Percentiles rank a stretch among this genome's conserved stretches.
Evolutionary conservation across 2,888 invertebrate species (phyloP).

Genomic region (Dynastes grantii): DNA sequence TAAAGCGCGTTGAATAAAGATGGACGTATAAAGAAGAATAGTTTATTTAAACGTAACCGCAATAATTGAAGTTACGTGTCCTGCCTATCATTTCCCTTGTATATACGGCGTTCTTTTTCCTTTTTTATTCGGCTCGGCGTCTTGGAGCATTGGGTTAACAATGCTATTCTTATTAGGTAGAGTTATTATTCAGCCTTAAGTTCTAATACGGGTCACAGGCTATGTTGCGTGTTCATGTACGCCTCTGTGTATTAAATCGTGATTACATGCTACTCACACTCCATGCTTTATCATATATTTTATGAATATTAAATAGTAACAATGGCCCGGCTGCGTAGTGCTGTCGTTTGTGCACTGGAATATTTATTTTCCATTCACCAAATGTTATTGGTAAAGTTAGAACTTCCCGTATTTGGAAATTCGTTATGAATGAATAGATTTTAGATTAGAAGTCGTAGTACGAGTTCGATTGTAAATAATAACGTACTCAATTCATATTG

Average conservation of each 20-base stretch:
- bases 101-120: slow-evolving; percentile 48
- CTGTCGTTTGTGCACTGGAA: slow-evolving; percentile 7
- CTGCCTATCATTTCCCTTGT: slow-evolving; percentile 46
- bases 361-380: slow-evolving; percentile 7
- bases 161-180: slow-evolving; percentile 55
- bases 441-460: slow-evolving; percentile 23
- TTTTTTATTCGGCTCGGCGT: slow-evolving; percentile 53
- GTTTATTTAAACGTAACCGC: slow-evolving; percentile 46
- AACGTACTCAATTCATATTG: neutral
- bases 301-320: slow-evolving; percentile 39
- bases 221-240: slow-evolving; percentile 1
- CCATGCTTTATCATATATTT: slow-evolving; percentile 31
- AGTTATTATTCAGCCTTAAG: slow-evolving; percentile 46
- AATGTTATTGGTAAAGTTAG: slow-evolving; percentile 1
- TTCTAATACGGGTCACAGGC: slow-evolving; percentile 45
- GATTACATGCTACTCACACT: slow-evolving; percentile 27
- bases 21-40: slow-evolving; percentile 38
- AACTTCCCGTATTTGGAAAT: slow-evolving; percentile 16
- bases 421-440: slow-evolving; percentile 22
- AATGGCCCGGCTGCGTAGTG: slow-evolving; percentile 14
- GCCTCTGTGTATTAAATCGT: slow-evolving; percentile 16
- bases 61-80: slow-evolving; percentile 50
- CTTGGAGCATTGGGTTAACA: slow-evolving; percentile 58
- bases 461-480: neutral
- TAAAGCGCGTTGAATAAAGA: neutral